phyloP scores from a whole-genome alignment of 35 echinoderm and acorn worm species.

The Amphiura filiformis region DNA sequence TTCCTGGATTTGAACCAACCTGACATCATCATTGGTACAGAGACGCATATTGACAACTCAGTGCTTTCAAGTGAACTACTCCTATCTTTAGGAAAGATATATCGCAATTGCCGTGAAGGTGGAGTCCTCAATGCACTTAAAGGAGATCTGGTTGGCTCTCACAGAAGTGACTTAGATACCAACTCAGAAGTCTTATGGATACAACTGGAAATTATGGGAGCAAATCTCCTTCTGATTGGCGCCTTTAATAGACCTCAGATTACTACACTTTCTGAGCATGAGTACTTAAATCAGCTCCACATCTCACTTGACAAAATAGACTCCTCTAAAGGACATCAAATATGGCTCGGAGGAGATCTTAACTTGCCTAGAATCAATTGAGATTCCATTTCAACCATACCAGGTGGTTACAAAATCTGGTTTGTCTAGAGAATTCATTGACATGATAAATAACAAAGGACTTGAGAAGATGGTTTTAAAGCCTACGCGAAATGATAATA shows the following conservation, averaged over 20 bases:
- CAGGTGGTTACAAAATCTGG: no score
- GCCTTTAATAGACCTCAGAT: constrained; percentile 22
- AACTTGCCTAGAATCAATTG: no score
- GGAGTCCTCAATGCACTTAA: constrained; percentile 27
- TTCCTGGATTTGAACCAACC: constrained; percentile 16
- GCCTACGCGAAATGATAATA: no score
- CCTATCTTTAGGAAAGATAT: constrained; percentile 29
- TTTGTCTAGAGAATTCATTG: no score
- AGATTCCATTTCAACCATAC: no score
- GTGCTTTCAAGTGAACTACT: neutral
- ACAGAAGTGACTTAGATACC: constrained; percentile 32
- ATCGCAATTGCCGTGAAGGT: neutral
- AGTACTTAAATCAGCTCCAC: constrained; percentile 22
- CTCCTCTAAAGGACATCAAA: no score
- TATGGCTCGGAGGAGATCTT: no score
- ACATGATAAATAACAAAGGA: no score
- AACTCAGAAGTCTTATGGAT: no score
- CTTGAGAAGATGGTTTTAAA: no score
- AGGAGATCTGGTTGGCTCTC: constrained; percentile 33
- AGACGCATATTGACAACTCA: constrained; percentile 11
- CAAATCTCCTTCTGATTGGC: constrained; percentile 25
- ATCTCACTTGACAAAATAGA: neutral
- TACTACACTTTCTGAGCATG: neutral
- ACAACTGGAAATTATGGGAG: neutral
- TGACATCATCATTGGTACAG: neutral